A percentile compares a stretch with the other conserved stretches of the same genome.
Conservation (phyloP, 2,797 vertebrate species). For the Neosilurus hyrtlii region DNA sequence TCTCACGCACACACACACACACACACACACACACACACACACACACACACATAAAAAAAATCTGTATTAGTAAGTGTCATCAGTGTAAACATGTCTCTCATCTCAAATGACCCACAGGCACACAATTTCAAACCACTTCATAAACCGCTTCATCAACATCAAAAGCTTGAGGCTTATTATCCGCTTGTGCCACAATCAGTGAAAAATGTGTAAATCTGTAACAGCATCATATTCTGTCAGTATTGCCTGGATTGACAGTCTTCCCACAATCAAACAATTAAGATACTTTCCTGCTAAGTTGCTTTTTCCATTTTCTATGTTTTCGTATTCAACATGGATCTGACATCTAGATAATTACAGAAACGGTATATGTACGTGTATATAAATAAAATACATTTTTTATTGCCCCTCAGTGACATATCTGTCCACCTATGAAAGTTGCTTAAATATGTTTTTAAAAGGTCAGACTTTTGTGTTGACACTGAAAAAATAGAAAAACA, state of each 20-base stretch:
- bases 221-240: neutral
- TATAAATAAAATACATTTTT: neutral
- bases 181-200: neutral
- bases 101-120: neutral
- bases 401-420: neutral
- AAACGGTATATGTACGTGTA: neutral
- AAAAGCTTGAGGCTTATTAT: neutral
- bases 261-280: neutral
- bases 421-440: neutral
- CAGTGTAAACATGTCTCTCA: neutral
- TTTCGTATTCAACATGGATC: neutral
- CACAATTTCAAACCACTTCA: neutral
- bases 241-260: neutral
- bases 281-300: neutral
- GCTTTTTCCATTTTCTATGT: neutral
- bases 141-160: neutral
- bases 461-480: neutral
- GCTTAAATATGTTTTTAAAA: neutral
- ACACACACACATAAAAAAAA: constrained; percentile 26
- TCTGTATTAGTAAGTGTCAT: neutral
- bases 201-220: neutral
- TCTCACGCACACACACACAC: constrained; percentile 29
- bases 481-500: neutral
- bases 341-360: neutral
- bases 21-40: constrained; percentile 10